Evolutionary conservation across 1,140 invertebrate genomes (phyloP), one percentile per base, ranked within the genome.

Genomic region (Drosophila yakuba): DNA sequence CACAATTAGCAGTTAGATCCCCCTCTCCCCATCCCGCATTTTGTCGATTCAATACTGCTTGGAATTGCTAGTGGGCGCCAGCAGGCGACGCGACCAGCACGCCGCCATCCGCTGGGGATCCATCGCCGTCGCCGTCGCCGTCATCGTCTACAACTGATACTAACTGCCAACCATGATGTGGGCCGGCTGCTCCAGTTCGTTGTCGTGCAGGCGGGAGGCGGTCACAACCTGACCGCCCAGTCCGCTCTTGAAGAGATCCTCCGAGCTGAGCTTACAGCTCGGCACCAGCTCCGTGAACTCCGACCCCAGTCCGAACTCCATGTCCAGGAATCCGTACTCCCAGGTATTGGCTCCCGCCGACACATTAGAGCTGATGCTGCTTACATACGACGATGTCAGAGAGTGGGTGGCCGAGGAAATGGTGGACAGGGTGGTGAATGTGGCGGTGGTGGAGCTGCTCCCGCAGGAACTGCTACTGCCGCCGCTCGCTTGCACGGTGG

Each of bases 261-360:
- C 95, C 14, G 95, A 94, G 15, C 95, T 94, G 36, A 95, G 90
- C 84, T 95, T 95, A 57, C 91, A 92, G 92, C 94, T 94, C 35
- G 95, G 95, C 83, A 95, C 80, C 47, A 92, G 66, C 51, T 92
- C 91, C 8, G 91, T 94, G 59, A 95, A 94, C 79, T 95, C 94
- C 15, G 94, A 91, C 7, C 94, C 93, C 32, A 94, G 80, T 14
- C 94, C 93, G 8, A 93, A 94, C 15, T 93, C 93, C 76, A 94
- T 94, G 61, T 94, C 94, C 35, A 94, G 93, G 78, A 92, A 92
- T 17, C 90, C 82, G 38, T 92, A 92, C 58, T 92, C 91, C 91
- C 91, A 92, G 11, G 90, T 91, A 41, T 85, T 91, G 3, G 88
- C 80, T 0, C 73, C 80, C 15, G 88, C 81, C 25, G 89, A 67